These are phyloP conservation scores for Gadus macrocephalus DNA, from an alignment of 2,113 vertebrate species.

Conservation along the genomic window DNA sequence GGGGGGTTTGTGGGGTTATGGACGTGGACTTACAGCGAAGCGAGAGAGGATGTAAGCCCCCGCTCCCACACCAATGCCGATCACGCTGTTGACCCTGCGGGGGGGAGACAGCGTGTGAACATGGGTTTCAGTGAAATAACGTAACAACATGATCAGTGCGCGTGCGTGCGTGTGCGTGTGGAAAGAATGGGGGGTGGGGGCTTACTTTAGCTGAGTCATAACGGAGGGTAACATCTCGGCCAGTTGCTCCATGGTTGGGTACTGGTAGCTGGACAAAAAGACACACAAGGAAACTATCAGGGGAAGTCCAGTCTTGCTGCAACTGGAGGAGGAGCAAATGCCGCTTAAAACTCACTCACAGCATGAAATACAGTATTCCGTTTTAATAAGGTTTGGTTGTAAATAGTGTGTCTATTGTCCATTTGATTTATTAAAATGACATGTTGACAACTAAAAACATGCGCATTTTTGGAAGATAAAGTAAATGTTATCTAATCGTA, in stretches of 20 bases:
- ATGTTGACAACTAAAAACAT: too few relatives aligned
- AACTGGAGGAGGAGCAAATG: too few relatives aligned
- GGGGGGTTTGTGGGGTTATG: background rate
- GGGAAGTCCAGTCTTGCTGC: too few relatives aligned
- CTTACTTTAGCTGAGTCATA: constrained; percentile 88
- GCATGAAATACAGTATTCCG: too few relatives aligned
- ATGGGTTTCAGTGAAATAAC: constrained; percentile 9
- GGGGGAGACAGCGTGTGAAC: background rate
- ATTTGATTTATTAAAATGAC: too few relatives aligned
- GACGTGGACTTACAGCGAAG: constrained; percentile 67
- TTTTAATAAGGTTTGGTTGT: too few relatives aligned
- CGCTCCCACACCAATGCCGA: constrained; percentile 72
- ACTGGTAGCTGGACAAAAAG: constrained; percentile 79
- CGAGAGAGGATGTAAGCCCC: constrained; percentile 70
- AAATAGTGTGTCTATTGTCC: too few relatives aligned
- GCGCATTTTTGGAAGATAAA: too few relatives aligned
- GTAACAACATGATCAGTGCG: too few relatives aligned
- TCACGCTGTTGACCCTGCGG: constrained; percentile 69
- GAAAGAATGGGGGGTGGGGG: background rate
- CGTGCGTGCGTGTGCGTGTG: too few relatives aligned
- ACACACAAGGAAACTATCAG: background rate
- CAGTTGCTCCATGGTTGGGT: constrained; percentile 92
- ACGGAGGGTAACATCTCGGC: constrained; percentile 93
- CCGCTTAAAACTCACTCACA: too few relatives aligned
- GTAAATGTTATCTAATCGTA: too few relatives aligned